Base-by-base conservation (phyloP, 1,140 invertebrate species). In the Trissolcus basalis region DNA sequence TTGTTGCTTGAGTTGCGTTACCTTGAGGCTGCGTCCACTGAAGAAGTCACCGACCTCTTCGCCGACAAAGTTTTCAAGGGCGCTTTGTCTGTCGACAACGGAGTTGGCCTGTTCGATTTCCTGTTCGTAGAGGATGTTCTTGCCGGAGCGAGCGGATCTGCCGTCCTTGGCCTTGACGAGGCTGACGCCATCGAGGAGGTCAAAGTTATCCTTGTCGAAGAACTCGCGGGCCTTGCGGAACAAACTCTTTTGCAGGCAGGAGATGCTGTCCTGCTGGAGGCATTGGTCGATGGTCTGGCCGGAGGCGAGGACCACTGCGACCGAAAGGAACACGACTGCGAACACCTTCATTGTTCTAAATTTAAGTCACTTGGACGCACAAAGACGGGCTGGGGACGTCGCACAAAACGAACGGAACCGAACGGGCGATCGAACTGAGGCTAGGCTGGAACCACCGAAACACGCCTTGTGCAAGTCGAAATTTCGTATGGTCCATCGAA, bases 201-300 rank as follows among this genome's bases (percentile, higher is more conserved):
- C 90, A 47, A 92, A 84, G 69, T 80, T 89, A 48, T 91, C 90
- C 78, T 89, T 90, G 32, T 89, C 89, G 78, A 93, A 92, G 81
- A 92, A 90, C n/a, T 90, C 89, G 78, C 89, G 91, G 4, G 91
- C 90, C 72, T 88, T 89, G 27, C 91, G 86, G 86, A 89, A 92
- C 44, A 92, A 80, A 54, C 81, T 88, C 74, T 91, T 88, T 82
- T 93, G 92, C 49, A 93, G 83, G 84, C 92, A 93, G 53, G 91
- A 90, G 58, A 93, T 92, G 59, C 92, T 92, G 86, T 93, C 92
- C 78, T 91, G 88, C 64, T 89, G 85, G 16, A 92, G 83, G 77
- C 92, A 92, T 60, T 91, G 89, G 56, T 90, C 85, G 44, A 90
- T 73, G 27, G 50, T 85, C 45, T 87, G 85, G 7, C 75, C 86